Percentiles rank a stretch among this genome's conserved stretches.
Evolutionary conservation across 2,113 vertebrate species (phyloP).

Genomic region (Serinus canaria): DNA sequence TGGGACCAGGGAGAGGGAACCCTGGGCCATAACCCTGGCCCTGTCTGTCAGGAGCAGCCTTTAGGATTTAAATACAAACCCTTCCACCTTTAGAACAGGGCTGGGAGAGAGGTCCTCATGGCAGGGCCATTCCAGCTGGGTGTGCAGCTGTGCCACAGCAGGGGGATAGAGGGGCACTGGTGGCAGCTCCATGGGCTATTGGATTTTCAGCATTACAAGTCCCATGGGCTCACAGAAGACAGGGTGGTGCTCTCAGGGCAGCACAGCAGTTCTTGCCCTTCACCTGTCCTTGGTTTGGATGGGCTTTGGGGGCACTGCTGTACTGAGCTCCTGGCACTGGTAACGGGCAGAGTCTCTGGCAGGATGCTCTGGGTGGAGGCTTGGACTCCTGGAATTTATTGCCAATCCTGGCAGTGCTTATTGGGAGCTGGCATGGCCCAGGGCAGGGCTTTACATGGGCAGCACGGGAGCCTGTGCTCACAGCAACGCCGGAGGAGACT

Average conservation of each 20-base stretch:
- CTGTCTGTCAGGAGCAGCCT: not conserved
- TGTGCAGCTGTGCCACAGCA: fast-evolving
- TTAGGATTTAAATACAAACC: not conserved
- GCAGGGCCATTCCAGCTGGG: not conserved
- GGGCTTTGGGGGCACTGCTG: not conserved
- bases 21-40: not conserved
- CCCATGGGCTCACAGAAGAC: not conserved
- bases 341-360: not conserved
- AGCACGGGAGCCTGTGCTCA: not conserved
- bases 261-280: not conserved
- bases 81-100: not conserved
- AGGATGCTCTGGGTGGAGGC: not conserved
- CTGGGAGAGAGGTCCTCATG: not conserved
- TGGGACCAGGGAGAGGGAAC: not conserved
- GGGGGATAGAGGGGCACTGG: fast-evolving
- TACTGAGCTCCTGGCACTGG: not conserved
- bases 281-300: not conserved
- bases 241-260: not conserved
- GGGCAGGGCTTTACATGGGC: not conserved
- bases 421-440: not conserved
- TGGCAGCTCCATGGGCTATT: not conserved
- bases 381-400: not conserved
- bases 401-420: not conserved
- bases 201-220: not conserved
- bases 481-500: fast-evolving